Base-by-base conservation (phyloP, 1,140 invertebrate species). In the Agrilus planipennis region DNA sequence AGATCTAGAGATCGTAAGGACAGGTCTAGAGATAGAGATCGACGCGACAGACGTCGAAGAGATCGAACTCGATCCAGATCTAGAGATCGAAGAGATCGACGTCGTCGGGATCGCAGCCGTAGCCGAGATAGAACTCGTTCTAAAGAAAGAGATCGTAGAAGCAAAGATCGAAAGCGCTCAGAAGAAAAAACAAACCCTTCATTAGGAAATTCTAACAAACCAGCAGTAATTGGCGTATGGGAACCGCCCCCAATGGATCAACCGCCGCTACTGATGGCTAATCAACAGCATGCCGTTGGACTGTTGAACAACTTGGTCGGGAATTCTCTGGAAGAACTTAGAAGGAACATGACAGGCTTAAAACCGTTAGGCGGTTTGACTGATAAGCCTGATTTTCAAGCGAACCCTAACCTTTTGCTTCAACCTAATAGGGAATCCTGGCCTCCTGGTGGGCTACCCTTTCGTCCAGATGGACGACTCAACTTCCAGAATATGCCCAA, bases 1-100 rank as follows among this genome's bases (percentile, higher is more conserved):
- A 14, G 63, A 57, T 57, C 62, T 38, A 37, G 68, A 51, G 57
- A 57, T 28, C 51, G 54, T 28, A 60, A 56, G 6, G 44, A 59
- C 34, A 58, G 64, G 16, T 53, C 61, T 9, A 55, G 48, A 41
- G 54, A 58, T 34, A 41, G 51, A 19, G 70, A 68, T 0, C 52
- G 66, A 2, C 64, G 67, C 30, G 56, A 68, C 12, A 34, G 37
- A 21, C 28, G 42, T 15, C 35, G 6, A 9, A 69, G 69, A 9
- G 51, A 65, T 20, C 53, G 65, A n/a, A 58, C 66, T 11, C 54
- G 72, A 6, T 72, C 73, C 57, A 12, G 63, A 57, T 54, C 60
- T 41, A 52, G 54, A 28, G 58, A 56, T 12, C 52, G 54, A 35
- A 58, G 56, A 12, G 42, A 58, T 30, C 57, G 63, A 17, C 53